Conservation (phyloP, 2,113 vertebrate species). For the Isurus oxyrinchus region DNA sequence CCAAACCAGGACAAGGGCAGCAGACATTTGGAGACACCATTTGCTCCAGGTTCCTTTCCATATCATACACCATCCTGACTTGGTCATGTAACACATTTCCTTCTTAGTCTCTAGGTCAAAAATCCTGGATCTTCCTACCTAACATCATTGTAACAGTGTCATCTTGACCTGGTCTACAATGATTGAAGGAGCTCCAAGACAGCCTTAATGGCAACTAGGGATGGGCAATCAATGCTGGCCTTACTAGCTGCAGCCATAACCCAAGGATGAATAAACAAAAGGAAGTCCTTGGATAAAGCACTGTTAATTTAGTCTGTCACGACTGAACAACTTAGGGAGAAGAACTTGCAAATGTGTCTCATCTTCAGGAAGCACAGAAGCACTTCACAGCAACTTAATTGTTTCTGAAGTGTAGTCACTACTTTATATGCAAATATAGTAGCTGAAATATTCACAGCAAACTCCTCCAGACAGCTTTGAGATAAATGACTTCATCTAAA, state of each 20-base stretch:
- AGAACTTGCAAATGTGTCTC: background rate
- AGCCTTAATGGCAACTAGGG: no score
- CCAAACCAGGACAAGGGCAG: background rate
- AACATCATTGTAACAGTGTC: no score
- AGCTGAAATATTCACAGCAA: background rate
- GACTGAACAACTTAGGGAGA: background rate
- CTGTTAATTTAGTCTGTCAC: background rate
- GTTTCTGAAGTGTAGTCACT: background rate
- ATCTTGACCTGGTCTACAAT: no score
- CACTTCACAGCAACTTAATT: background rate
- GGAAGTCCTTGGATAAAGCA: background rate
- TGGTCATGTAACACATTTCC: no score
- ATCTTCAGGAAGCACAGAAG: background rate
- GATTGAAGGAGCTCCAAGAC: no score
- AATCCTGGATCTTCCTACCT: no score
- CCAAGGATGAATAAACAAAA: no score
- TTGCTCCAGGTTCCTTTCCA: no score
- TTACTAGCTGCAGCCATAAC: no score
- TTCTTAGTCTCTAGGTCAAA: no score
- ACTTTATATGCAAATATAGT: background rate
- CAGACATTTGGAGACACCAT: background rate
- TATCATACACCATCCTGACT: no score
- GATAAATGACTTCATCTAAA: background rate
- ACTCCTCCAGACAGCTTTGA: background rate
- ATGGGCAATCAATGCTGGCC: no score